Percentiles rank a stretch among this genome's conserved stretches.
phyloP scores from a whole-genome alignment of 2,888 invertebrate species.

The Pristionchus arcanus region DNA sequence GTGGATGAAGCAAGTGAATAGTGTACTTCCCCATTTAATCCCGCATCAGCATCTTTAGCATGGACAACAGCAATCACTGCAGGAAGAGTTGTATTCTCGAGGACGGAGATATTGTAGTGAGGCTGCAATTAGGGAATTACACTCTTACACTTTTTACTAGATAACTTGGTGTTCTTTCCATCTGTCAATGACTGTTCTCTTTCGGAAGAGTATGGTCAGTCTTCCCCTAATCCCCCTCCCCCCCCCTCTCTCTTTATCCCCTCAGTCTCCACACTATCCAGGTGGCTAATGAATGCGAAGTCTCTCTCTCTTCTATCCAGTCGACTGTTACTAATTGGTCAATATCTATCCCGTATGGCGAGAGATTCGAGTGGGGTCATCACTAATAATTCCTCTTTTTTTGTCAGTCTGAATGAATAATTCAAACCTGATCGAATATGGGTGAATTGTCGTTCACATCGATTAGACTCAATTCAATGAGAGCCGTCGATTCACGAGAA shows the following conservation, averaged over 20 bases:
- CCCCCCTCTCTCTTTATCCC: not conserved
- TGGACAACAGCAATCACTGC: slow-evolving; percentile 87
- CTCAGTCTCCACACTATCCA: slow-evolving; percentile 36
- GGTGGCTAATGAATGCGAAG: slow-evolving; percentile 53
- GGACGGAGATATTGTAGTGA: slow-evolving; percentile 79
- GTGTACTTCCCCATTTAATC: slow-evolving; percentile 88
- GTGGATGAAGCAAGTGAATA: slow-evolving; percentile 94
- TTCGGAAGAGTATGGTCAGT: not conserved
- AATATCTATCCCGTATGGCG: slow-evolving; percentile 44
- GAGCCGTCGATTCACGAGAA: slow-evolving; percentile 66
- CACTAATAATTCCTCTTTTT: not conserved
- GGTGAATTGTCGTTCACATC: slow-evolving; percentile 79
- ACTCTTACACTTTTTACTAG: not conserved
- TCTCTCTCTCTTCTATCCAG: slow-evolving; percentile 35
- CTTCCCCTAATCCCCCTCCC: not conserved
- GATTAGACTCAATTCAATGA: slow-evolving; percentile 73
- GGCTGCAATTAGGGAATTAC: slow-evolving; percentile 56
- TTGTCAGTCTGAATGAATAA: slow-evolving; percentile 82
- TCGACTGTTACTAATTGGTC: slow-evolving; percentile 11
- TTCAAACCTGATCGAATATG: slow-evolving; percentile 83
- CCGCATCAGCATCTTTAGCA: slow-evolving; percentile 94
- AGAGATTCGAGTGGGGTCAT: slow-evolving; percentile 38
- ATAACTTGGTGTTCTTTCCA: slow-evolving; percentile 11
- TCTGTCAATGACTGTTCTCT: not conserved
- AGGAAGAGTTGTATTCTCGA: slow-evolving; percentile 91